A percentile compares a stretch with the other conserved stretches of the same genome.
Conservation (phyloP, 2,113 vertebrate species). For the Accipiter virgatus region DNA sequence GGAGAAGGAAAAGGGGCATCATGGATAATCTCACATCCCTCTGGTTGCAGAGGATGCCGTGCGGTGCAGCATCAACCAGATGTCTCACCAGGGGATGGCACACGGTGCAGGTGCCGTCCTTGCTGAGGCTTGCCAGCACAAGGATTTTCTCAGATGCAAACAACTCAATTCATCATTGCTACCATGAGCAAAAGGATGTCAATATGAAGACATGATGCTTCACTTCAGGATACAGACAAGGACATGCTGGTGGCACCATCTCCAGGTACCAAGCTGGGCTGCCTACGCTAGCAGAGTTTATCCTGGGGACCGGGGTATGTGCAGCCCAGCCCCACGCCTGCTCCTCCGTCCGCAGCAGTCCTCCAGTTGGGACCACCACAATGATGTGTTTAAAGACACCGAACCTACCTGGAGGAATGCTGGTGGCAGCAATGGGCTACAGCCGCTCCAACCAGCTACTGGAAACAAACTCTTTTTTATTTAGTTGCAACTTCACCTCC, state of each 20-base stretch:
- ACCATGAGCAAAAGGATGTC: background rate
- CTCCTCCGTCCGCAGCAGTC: background rate
- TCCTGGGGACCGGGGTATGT: no score
- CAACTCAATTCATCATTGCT: background rate
- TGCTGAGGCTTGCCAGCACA: fast-evolving
- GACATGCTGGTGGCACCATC: background rate
- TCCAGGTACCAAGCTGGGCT: background rate
- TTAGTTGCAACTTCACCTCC: background rate
- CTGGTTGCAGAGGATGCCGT: fast-evolving
- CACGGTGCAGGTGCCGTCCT: fast-evolving
- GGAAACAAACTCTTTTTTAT: background rate
- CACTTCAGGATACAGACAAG: background rate
- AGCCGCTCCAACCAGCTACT: background rate
- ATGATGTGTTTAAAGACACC: background rate
- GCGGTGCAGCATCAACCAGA: fast-evolving
- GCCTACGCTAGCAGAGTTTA: no score
- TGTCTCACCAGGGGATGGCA: fast-evolving
- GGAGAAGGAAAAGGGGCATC: background rate
- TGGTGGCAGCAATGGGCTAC: background rate
- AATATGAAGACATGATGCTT: background rate
- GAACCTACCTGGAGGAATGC: no score
- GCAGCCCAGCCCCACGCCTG: background rate
- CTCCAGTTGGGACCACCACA: background rate
- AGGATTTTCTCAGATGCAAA: background rate
- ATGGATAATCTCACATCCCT: background rate